Percentiles rank a stretch among this genome's conserved stretches.
Evolutionary conservation across 2,888 invertebrate species (phyloP).

Genomic region (Caenorhabditis wallacei): DNA sequence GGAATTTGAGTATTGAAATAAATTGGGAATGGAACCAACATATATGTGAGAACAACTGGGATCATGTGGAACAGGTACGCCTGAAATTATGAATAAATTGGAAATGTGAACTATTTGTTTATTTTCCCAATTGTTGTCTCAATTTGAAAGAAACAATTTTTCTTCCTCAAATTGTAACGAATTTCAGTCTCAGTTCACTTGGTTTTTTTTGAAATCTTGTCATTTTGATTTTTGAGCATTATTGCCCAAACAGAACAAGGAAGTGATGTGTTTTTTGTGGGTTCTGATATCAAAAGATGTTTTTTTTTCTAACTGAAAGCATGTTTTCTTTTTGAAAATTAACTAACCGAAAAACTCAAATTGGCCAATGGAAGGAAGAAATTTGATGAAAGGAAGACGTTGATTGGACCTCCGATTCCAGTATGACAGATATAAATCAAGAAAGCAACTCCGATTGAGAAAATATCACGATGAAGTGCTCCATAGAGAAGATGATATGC

Average conservation of each 20-base stretch:
- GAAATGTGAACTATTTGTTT: no score
- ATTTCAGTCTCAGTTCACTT: no score
- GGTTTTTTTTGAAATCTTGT: constrained; percentile 8
- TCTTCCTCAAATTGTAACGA: no score
- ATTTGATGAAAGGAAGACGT: constrained; percentile 77
- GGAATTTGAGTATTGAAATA: constrained; percentile 75
- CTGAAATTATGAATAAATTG: constrained; percentile 42
- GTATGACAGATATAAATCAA: constrained; percentile 83
- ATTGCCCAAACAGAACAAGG: constrained; percentile 4
- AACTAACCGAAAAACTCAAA: constrained; percentile 81
- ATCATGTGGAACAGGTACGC: constrained; percentile 83
- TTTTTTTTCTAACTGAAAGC: constrained; percentile 4
- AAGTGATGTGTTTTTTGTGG: constrained; percentile 30
- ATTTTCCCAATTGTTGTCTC: no score
- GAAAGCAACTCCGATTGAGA: constrained; percentile 82
- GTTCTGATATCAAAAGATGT: constrained; percentile 12
- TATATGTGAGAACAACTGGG: constrained; percentile 83
- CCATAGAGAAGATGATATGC: constrained; percentile 82
- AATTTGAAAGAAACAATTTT: no score
- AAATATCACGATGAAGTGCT: constrained; percentile 81
- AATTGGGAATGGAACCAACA: constrained; percentile 81
- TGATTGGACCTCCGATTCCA: constrained; percentile 82
- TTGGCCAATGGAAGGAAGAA: constrained; percentile 81
- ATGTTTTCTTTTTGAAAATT: background rate
- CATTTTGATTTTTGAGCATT: background rate